A percentile compares a stretch with the other conserved stretches of the same genome.
Conservation (phyloP, 2,888 invertebrate genomes). For the Drosophila multiciliata region DNA sequence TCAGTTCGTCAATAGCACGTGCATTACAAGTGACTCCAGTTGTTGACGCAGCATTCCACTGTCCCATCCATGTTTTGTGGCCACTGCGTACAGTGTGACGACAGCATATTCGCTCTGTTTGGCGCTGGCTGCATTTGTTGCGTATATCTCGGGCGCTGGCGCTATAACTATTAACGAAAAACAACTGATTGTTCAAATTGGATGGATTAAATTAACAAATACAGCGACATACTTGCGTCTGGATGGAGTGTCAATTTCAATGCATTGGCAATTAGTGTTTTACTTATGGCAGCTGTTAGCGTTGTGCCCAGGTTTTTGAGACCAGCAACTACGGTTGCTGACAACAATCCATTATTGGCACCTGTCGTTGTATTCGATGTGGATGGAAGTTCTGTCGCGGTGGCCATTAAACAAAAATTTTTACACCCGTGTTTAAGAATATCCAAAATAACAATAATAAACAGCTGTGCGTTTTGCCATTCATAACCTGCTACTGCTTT, state of each 20-base stretch:
- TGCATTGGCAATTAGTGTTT: conserved; percentile 83
- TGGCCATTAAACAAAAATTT: conserved; percentile 42
- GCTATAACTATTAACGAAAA: conserved; percentile 77
- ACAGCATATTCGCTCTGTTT: conserved; percentile 85
- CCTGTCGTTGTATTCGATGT: conserved; percentile 13
- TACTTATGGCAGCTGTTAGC: conserved; percentile 76
- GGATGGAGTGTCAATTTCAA: conserved; percentile 83
- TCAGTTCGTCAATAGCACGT: conserved; percentile 79
- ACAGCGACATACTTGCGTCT: conserved; percentile 80
- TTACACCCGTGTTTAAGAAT: background rate
- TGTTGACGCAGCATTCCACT: conserved; percentile 72
- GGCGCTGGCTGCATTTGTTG: conserved; percentile 81
- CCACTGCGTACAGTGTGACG: conserved; percentile 79
- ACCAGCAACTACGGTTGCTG: conserved; percentile 81
- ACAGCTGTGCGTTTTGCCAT: conserved; percentile 43
- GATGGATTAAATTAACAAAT: background rate
- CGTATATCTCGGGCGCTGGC: conserved; percentile 84
- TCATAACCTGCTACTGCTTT: conserved; percentile 14
- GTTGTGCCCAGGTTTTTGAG: conserved; percentile 78
- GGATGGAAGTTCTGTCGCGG: conserved; percentile 22
- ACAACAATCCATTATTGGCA: conserved; percentile 54
- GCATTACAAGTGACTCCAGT: conserved; percentile 74
- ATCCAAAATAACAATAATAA: conserved; percentile 25
- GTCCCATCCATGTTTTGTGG: conserved; percentile 82
- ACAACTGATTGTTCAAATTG: background rate